Base-by-base conservation (phyloP, 1,140 invertebrate species). In the Leguminivora glycinivorella region DNA sequence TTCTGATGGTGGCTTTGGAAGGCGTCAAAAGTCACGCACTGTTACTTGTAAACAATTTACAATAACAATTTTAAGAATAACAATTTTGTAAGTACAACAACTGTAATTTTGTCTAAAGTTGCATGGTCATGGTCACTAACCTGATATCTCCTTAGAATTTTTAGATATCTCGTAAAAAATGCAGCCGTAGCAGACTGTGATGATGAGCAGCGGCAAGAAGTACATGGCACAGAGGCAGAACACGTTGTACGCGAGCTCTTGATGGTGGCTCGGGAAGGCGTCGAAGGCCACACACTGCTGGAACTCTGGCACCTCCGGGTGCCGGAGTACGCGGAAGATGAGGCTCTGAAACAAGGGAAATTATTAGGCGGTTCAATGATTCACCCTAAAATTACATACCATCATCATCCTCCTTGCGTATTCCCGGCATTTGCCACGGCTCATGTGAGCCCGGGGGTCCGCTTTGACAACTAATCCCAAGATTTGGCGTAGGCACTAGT, bases 281-380 rank as follows among this genome's bases (percentile, higher is more conserved):
- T 94, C 94, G 84, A 96, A 96, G 0, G 95, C 95, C 0, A 96
- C 95, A 77, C 96, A 97, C 79, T 96, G 96, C 58, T 92, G 88
- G 87, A 95, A 97, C 75, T 95, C 92, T 0, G 92, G 92, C 75
- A 94, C 92, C 0, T 92, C 77, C 0, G 95, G 95, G 85, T 96
- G 96, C 2, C 81, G 82, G 75, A 93, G 92, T 4, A 96, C 94
- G 76, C 95, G 95, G 83, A 96, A 97, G 14, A 97, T 94, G 19
- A 96, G 89, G 79, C 94, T 95, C 96, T 97, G 93, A 24, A 94
- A 93, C 78, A 82, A 80, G 80, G 70, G 0, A 52, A 31, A 63
- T 67, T 29, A 31, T 70, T 72, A 1, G 70, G 4, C n/a, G n/a
- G n/a, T n/a, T n/a, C n/a, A n/a, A n/a, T n/a, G n/a, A n/a, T n/a